Evolutionary conservation across 2,888 invertebrate genomes (phyloP).

Genomic region (Leuctra nigra): DNA sequence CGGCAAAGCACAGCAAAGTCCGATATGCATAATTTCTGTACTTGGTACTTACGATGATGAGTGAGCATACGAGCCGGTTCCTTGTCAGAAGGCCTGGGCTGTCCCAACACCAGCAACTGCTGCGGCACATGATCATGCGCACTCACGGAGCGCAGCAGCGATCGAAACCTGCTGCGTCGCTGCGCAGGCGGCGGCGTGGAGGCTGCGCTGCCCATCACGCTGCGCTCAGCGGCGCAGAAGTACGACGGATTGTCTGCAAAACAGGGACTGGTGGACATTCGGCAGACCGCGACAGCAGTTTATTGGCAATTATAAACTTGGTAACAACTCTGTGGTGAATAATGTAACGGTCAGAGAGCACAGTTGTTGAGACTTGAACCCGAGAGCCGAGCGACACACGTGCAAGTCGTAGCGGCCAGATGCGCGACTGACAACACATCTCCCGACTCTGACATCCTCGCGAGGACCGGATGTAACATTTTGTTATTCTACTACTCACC

Average conservation of each 20-base stretch:
- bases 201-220: conserved; percentile 45
- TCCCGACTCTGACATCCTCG: too few species aligned
- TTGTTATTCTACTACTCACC: conserved; percentile 3
- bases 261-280: too few species aligned
- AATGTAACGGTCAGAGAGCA: background rate
- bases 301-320: background rate
- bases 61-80: conserved; percentile 33
- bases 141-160: conserved; percentile 56
- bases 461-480: too few species aligned
- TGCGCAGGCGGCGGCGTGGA: conserved; percentile 21
- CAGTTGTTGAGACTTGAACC: background rate
- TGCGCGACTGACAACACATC: too few species aligned
- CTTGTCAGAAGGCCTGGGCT: conserved; percentile 62
- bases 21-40: too few species aligned
- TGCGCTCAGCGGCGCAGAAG: too few species aligned
- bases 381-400: too few species aligned
- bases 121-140: conserved; percentile 49
- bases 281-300: too few species aligned
- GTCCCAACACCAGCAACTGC: conserved; percentile 58
- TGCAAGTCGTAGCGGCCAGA: too few species aligned
- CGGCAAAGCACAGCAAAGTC: too few species aligned
- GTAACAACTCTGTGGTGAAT: background rate
- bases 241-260: conserved; percentile 72
- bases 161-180: conserved; percentile 49
- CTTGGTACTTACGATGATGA: conserved; percentile 48